These are phyloP conservation scores for Drusus annulatus DNA, from an alignment of 1,140 invertebrate genomes.

Conservation along the genomic window DNA sequence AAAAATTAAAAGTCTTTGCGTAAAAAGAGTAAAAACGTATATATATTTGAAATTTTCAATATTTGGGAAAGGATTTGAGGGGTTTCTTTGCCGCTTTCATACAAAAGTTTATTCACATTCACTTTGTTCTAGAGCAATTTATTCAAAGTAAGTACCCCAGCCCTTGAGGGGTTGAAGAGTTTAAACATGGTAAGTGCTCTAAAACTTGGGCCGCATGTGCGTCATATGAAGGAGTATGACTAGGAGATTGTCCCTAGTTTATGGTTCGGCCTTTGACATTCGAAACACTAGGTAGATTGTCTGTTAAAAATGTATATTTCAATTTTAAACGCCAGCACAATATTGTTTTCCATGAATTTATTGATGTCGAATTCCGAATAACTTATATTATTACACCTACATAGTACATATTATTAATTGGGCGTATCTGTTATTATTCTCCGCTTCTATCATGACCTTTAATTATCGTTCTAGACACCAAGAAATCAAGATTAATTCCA, in stretches of 20 bases:
- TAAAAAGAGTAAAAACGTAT: slow-evolving; percentile 5
- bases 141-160: slow-evolving; percentile 30
- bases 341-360: no score
- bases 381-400: no score
- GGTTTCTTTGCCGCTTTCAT: slow-evolving; percentile 22
- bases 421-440: no score
- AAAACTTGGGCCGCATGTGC: slow-evolving; percentile 39
- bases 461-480: no score
- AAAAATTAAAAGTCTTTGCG: slow-evolving; percentile 2
- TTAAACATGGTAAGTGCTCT: slow-evolving; percentile 35
- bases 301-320: no score
- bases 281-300: neutral
- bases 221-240: slow-evolving; percentile 35
- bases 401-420: no score
- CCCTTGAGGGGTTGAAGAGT: slow-evolving; percentile 27
- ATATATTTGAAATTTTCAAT: slow-evolving; percentile 32
- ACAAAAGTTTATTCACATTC: slow-evolving; percentile 38
- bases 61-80: slow-evolving; percentile 12
- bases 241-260: slow-evolving; percentile 36
- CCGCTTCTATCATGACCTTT: no score
- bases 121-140: slow-evolving; percentile 31
- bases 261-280: neutral
- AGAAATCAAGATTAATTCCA: no score
- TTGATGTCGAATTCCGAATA: no score
- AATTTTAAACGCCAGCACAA: no score